Percentiles rank a stretch among this genome's conserved stretches.
Conservation (phyloP, 2,797 vertebrate species). For the Enteromius radiatus region DNA sequence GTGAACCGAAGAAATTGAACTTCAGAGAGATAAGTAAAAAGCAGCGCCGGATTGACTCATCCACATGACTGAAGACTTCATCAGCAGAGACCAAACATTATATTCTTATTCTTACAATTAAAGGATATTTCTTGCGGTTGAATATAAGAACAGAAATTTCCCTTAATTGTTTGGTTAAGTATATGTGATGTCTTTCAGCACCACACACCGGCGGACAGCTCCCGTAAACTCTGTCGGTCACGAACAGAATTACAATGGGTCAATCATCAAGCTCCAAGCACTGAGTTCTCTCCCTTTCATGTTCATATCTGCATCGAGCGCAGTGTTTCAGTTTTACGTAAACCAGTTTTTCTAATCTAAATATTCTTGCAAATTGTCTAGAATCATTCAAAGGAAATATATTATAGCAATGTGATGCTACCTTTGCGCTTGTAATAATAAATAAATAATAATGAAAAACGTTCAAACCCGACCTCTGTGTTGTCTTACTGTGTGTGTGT, state of each 20-base stretch:
- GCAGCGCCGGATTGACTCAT: neutral
- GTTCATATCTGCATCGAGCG: constrained; percentile 4
- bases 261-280: neutral
- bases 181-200: constrained; percentile 69
- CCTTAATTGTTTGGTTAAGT: constrained; percentile 83
- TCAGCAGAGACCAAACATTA: constrained; percentile 45
- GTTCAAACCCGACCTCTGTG: neutral
- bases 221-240: constrained; percentile 35
- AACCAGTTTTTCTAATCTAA: neutral
- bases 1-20: neutral
- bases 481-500: neutral
- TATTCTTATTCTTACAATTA: constrained; percentile 83
- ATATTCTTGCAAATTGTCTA: neutral
- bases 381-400: neutral
- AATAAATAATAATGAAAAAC: neutral
- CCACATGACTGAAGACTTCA: neutral
- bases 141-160: constrained; percentile 75
- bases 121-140: constrained; percentile 83
- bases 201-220: constrained; percentile 66
- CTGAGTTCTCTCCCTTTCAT: neutral
- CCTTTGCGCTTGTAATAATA: neutral
- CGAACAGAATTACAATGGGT: constrained; percentile 40
- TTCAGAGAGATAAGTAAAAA: neutral
- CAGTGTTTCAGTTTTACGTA: neutral
- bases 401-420: neutral